Evolutionary conservation across 2,113 vertebrate species (phyloP).

Genomic region (Ciconia boyciana): DNA sequence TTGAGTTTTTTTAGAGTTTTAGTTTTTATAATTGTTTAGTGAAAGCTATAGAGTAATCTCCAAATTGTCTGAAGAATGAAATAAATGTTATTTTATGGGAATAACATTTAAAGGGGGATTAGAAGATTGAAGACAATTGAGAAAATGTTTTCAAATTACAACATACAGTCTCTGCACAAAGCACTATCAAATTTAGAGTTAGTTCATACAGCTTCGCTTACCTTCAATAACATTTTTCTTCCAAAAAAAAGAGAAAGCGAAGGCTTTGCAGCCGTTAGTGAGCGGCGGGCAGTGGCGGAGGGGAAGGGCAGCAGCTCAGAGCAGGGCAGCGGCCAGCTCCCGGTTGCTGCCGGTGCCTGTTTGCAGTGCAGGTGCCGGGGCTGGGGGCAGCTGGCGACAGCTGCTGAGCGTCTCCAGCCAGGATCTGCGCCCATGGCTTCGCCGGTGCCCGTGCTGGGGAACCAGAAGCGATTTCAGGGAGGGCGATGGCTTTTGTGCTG

Average conservation of each 20-base stretch:
- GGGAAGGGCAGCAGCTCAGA: neutral
- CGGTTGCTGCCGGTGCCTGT: neutral
- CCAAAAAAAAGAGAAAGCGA: no score
- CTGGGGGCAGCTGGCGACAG: neutral
- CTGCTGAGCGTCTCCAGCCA: accelerated
- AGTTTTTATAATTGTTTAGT: neutral
- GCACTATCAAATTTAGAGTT: neutral
- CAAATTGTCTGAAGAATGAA: neutral
- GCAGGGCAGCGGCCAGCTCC: neutral
- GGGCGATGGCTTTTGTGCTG: neutral
- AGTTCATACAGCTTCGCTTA: neutral
- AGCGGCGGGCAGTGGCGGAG: accelerated
- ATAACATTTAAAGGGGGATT: neutral
- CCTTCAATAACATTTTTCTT: neutral
- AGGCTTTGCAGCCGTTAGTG: accelerated
- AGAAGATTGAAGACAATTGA: neutral
- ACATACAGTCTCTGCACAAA: neutral
- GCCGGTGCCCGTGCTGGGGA: neutral
- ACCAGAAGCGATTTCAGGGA: no score
- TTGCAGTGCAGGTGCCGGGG: neutral
- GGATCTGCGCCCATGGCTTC: neutral
- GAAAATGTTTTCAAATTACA: neutral
- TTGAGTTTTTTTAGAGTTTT: neutral
- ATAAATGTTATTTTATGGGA: neutral
- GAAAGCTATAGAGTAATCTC: neutral